Conservation (phyloP, 2,888 invertebrate genomes). For the Girardia tigrina region DNA sequence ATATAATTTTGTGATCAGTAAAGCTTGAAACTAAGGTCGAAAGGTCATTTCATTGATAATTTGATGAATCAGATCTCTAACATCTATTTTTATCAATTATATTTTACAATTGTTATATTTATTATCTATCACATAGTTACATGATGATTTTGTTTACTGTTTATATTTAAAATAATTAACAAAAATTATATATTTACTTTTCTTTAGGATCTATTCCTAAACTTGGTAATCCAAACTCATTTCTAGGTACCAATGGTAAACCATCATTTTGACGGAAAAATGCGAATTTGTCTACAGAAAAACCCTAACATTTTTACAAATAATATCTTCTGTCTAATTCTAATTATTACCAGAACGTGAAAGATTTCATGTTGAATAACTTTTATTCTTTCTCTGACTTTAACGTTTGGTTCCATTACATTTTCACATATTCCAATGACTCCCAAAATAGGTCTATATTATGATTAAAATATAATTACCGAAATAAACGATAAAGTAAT, state of each 20-base stretch:
- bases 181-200: no score
- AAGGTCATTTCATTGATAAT: no score
- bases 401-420: not conserved
- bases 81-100: no score
- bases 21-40: no score
- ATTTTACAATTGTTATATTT: no score
- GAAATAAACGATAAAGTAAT: not conserved
- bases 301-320: not conserved
- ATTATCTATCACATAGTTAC: no score
- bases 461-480: not conserved
- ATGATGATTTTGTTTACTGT: no score
- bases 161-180: no score
- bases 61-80: no score
- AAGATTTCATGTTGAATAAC: not conserved
- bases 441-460: not conserved
- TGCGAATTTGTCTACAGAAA: not conserved
- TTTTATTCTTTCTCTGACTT: not conserved
- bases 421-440: not conserved
- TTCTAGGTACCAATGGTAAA: not conserved
- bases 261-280: not conserved
- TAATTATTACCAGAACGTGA: not conserved
- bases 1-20: no score
- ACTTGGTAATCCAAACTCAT: not conserved
- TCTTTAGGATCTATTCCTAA: not conserved
- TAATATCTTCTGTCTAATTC: no score